Percentiles rank a stretch among this genome's conserved stretches.
Conservation (phyloP, 2,113 vertebrate species). For the Alligator mississippiensis region DNA sequence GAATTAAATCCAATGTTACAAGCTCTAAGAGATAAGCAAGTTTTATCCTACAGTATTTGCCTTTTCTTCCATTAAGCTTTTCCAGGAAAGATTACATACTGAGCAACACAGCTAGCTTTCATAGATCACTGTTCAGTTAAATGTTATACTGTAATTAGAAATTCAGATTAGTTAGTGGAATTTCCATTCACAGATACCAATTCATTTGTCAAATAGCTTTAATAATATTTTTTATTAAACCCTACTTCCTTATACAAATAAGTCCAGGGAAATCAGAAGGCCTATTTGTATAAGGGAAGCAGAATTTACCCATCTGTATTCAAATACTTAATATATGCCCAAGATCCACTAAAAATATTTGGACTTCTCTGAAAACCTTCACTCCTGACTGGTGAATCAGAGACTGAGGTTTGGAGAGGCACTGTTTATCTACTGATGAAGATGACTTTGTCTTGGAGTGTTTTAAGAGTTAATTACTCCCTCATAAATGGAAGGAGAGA, state of each 20-base stretch:
- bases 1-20: not conserved
- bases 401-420: rapidly evolving
- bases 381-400: not conserved
- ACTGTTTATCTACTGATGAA: not conserved
- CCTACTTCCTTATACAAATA: not conserved
- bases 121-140: not conserved
- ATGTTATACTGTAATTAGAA: not conserved
- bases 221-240: not conserved
- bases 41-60: not conserved
- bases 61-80: not conserved
- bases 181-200: not conserved
- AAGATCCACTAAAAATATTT: not conserved
- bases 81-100: not conserved
- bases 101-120: not conserved
- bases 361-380: not conserved
- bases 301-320: rapidly evolving
- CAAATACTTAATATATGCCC: not conserved
- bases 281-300: not conserved
- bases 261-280: not conserved
- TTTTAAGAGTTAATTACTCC: not conserved
- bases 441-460: not conserved
- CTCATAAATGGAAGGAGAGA: not conserved
- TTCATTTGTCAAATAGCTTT: not conserved
- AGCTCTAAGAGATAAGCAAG: not conserved
- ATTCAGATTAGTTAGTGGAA: not conserved